A percentile compares a stretch with the other conserved stretches of the same genome.
phyloP scores from a whole-genome alignment of 1,140 invertebrate genomes.

The Geopemphigus sp. region DNA sequence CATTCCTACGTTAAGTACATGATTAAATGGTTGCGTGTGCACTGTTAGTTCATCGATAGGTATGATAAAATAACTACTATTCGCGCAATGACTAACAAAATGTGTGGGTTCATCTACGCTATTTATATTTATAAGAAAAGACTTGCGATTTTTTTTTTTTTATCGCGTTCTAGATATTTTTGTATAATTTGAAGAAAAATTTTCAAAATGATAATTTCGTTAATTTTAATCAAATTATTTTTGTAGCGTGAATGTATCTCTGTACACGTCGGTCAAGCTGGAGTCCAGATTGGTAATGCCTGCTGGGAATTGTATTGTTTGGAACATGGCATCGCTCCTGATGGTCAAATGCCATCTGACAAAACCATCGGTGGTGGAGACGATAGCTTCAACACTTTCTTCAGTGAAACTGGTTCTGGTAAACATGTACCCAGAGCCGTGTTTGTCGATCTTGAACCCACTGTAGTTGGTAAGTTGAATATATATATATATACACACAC shows the following conservation, averaged over 20 bases:
- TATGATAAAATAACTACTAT: too few relatives aligned
- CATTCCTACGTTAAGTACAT: too few relatives aligned
- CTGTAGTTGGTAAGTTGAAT: constrained; percentile 61
- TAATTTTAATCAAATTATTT: constrained; percentile 33
- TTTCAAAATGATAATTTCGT: too few relatives aligned
- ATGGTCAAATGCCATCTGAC: constrained; percentile 79
- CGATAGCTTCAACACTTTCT: constrained; percentile 69
- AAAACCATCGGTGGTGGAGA: constrained; percentile 71
- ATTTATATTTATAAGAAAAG: too few relatives aligned
- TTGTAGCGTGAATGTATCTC: constrained; percentile 68
- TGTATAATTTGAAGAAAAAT: too few relatives aligned
- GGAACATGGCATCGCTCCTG: constrained; percentile 87
- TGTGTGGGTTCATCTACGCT: too few relatives aligned
- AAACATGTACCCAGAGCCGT: constrained; percentile 66
- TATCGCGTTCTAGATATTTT: too few relatives aligned
- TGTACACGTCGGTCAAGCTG: constrained; percentile 68
- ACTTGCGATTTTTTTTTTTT: too few relatives aligned
- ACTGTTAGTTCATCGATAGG: too few relatives aligned
- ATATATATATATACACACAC: too few relatives aligned
- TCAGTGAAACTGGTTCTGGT: constrained; percentile 59
- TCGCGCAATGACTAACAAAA: too few relatives aligned
- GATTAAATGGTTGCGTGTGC: too few relatives aligned
- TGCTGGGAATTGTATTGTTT: constrained; percentile 77
- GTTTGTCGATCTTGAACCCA: constrained; percentile 69
- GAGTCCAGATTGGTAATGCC: constrained; percentile 72